Percentiles rank a stretch among this genome's conserved stretches.
phyloP scores from a whole-genome alignment of 2,888 invertebrate species.

The Agriopis leucophaearia region DNA sequence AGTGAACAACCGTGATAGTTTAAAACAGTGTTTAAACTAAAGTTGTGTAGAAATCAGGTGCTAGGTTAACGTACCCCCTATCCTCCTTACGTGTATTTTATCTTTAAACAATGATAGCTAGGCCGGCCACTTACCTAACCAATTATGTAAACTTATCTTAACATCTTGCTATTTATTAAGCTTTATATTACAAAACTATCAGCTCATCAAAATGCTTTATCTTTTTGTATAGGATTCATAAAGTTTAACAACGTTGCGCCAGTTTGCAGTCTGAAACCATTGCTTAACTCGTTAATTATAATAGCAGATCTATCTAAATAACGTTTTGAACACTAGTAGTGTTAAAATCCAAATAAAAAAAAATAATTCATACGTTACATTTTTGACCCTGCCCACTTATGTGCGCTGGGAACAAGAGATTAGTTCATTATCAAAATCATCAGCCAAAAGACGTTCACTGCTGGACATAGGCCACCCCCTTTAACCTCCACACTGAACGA shows the following conservation, averaged over 20 bases:
- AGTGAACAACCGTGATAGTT: too few species aligned
- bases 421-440: too few species aligned
- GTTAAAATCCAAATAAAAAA: neutral
- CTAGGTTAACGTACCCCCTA: neutral
- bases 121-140: conserved; percentile 13
- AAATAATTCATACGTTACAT: too few species aligned
- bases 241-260: conserved; percentile 41
- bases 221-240: conserved; percentile 39
- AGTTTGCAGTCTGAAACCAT: conserved; percentile 39
- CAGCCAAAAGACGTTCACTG: too few species aligned
- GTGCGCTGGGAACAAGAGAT: too few species aligned
- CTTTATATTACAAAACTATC: conserved; percentile 20
- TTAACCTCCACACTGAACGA: too few species aligned
- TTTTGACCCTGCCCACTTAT: too few species aligned
- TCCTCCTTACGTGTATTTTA: neutral
- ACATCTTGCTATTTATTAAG: conserved; percentile 10
- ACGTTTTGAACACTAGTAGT: neutral
- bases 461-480: too few species aligned
- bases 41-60: neutral
- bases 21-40: too few species aligned
- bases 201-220: conserved; percentile 27
- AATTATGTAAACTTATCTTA: conserved; percentile 15
- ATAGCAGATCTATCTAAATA: conserved; percentile 32
- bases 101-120: neutral
- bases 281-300: conserved; percentile 42